Conservation (phyloP, 2,888 invertebrate genomes). For the Archips xylosteana region DNA sequence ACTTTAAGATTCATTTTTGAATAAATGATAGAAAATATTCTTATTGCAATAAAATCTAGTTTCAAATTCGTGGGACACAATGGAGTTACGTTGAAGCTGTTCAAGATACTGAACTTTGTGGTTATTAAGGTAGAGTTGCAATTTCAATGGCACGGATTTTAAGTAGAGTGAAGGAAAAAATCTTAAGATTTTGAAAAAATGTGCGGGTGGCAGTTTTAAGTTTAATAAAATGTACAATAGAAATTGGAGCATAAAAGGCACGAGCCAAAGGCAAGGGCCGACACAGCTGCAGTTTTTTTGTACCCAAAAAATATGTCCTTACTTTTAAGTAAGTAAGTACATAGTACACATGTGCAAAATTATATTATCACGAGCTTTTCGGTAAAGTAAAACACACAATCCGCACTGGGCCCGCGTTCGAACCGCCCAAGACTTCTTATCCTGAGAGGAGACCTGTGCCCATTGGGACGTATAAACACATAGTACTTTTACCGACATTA, state of each 20-base stretch:
- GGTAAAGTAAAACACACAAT: too few relatives aligned
- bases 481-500: too few relatives aligned
- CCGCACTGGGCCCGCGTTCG: too few relatives aligned
- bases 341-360: too few relatives aligned
- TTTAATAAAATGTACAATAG: constrained; percentile 44
- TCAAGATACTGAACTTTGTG: not conserved
- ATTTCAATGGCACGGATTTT: not conserved
- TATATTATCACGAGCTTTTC: too few relatives aligned
- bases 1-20: not conserved
- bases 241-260: constrained; percentile 62
- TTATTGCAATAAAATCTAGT: constrained; percentile 9
- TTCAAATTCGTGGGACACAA: not conserved
- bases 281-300: constrained; percentile 58
- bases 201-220: constrained; percentile 47
- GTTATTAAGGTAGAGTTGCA: not conserved
- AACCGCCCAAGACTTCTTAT: too few relatives aligned
- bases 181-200: constrained; percentile 34
- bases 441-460: too few relatives aligned
- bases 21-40: not conserved
- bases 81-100: too few relatives aligned
- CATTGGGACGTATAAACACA: too few relatives aligned
- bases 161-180: not conserved
- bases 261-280: constrained; percentile 51
- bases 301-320: too few relatives aligned
- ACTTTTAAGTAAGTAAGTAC: not conserved